Evolutionary conservation across 1,140 invertebrate genomes (phyloP).

Genomic region (Pogonus chalceus): DNA sequence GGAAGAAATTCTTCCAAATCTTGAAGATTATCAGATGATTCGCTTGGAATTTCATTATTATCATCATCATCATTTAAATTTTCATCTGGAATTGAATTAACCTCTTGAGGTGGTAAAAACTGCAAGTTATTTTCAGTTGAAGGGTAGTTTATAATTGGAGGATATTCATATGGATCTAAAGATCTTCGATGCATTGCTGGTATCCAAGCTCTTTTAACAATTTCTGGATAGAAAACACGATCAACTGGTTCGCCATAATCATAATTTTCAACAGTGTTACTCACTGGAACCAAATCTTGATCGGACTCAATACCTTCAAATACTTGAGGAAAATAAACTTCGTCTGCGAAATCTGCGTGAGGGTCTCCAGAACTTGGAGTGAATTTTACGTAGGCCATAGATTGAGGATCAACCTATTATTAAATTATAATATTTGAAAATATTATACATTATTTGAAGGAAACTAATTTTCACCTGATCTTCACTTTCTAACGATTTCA

Average conservation of each 20-base stretch:
- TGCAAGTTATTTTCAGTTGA: background rate
- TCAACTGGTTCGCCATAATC: background rate
- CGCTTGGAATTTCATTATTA: background rate
- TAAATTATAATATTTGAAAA: constrained; percentile 19
- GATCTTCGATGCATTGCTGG: constrained; percentile 28
- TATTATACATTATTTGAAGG: background rate
- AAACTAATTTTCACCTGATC: constrained; percentile 23
- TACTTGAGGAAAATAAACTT: constrained; percentile 64
- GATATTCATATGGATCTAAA: constrained; percentile 3
- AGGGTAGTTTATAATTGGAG: background rate
- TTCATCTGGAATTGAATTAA: constrained; percentile 9
- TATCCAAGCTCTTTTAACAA: constrained; percentile 26
- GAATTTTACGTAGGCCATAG: constrained; percentile 68
- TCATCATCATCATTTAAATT: constrained; percentile 14
- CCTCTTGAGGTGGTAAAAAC: background rate
- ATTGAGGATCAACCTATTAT: constrained; percentile 49
- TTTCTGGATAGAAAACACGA: background rate
- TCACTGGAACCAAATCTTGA: constrained; percentile 26
- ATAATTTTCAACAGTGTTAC: constrained; percentile 25
- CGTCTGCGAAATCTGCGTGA: constrained; percentile 59
- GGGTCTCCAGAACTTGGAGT: constrained; percentile 56
- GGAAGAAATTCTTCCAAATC: constrained; percentile 15
- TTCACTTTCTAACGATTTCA: constrained; percentile 38
- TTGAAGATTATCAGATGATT: constrained; percentile 8
- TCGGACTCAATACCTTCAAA: constrained; percentile 21